These are phyloP conservation scores for Pandion haliaetus DNA, from an alignment of 2,113 vertebrate genomes.

Conservation along the genomic window DNA sequence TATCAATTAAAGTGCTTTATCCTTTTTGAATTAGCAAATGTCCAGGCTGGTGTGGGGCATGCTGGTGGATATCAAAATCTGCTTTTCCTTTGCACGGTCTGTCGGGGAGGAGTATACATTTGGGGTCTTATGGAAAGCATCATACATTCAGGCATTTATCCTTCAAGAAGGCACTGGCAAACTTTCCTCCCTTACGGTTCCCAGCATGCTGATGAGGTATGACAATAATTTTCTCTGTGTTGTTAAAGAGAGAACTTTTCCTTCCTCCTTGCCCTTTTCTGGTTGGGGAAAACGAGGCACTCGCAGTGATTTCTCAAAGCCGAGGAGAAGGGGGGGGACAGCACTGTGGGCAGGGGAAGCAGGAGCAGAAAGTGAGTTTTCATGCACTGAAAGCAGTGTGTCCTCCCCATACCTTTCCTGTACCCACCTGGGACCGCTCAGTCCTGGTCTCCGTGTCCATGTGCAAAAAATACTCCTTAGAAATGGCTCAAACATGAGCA, in stretches of 20 bases:
- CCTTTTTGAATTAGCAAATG: not conserved
- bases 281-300: not conserved
- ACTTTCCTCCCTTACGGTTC: not conserved
- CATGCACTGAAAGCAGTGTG: accelerated
- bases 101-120: not conserved
- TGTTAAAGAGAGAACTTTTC: not conserved
- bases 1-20: not conserved
- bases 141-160: not conserved
- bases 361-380: not conserved
- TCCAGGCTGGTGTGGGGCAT: accelerated
- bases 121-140: not conserved
- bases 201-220: not conserved
- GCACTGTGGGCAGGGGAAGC: not conserved
- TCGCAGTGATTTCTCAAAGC: not conserved
- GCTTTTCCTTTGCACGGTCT: not conserved
- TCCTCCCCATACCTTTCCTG: not conserved
- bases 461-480: not conserved
- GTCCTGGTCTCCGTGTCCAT: not conserved
- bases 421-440: accelerated
- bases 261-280: not conserved
- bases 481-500: accelerated
- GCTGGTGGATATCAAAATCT: not conserved
- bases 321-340: not conserved
- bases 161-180: not conserved
- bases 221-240: not conserved